Conservation (phyloP, 2,888 invertebrate species). For the Eucera pruinosa region DNA sequence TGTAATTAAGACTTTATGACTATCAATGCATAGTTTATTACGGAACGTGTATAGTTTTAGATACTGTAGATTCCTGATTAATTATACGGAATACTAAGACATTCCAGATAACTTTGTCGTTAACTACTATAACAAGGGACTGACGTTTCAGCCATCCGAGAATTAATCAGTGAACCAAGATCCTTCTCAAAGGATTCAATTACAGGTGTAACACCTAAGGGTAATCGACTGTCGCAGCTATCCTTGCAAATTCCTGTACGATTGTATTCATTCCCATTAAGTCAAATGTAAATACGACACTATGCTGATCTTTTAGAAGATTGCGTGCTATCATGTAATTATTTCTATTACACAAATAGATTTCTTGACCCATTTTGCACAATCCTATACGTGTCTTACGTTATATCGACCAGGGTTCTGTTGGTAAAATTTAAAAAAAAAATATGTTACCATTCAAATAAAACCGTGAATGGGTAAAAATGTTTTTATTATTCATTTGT, state of each 20-base stretch:
- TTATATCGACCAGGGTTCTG: too few relatives aligned
- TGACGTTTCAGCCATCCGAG: slow-evolving; percentile 32
- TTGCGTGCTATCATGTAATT: neutral
- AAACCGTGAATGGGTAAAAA: too few relatives aligned
- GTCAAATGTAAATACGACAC: neutral
- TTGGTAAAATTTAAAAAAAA: too few relatives aligned
- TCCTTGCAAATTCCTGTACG: slow-evolving; percentile 6
- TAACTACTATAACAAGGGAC: slow-evolving; percentile 41
- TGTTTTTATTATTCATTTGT: too few relatives aligned
- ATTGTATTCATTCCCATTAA: slow-evolving; percentile 7
- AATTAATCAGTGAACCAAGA: slow-evolving; percentile 55
- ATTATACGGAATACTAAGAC: slow-evolving; percentile 23
- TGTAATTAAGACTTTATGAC: too few relatives aligned
- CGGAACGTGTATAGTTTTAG: too few relatives aligned
- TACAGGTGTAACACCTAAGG: slow-evolving; percentile 44
- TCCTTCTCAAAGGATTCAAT: slow-evolving; percentile 62
- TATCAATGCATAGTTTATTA: too few relatives aligned
- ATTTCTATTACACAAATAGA: too few relatives aligned
- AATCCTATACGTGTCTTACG: too few relatives aligned
- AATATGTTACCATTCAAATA: too few relatives aligned
- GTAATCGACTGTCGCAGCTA: slow-evolving; percentile 30
- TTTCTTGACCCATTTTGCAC: too few relatives aligned
- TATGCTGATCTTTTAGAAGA: neutral
- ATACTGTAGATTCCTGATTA: too few relatives aligned
- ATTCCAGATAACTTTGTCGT: slow-evolving; percentile 37